Percentiles rank a stretch among this genome's conserved stretches.
Evolutionary conservation across 1,140 invertebrate genomes (phyloP).

Genomic region (Sitobion miscanthi): DNA sequence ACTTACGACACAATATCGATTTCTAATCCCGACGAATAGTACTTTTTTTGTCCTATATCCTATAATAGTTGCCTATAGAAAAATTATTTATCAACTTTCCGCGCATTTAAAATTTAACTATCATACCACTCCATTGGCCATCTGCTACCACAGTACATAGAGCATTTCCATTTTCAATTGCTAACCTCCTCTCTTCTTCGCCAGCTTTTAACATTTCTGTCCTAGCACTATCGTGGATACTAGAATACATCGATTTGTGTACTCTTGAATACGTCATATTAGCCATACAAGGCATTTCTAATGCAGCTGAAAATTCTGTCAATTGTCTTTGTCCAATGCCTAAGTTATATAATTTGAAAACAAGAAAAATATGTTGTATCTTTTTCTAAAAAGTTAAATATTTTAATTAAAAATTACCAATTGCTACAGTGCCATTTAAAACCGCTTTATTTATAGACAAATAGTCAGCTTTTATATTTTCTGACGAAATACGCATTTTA

Average conservation of each 20-base stretch:
- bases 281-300: slow-evolving; percentile 38
- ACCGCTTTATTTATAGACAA: slow-evolving; percentile 15
- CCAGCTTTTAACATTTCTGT: slow-evolving; percentile 58
- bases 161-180: slow-evolving; percentile 36
- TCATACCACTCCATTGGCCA: slow-evolving; percentile 8
- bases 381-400: neutral
- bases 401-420: slow-evolving; percentile 12
- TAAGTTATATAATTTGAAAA: neutral
- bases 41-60: neutral
- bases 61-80: slow-evolving; percentile 24
- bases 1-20: slow-evolving; percentile 24
- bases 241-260: neutral
- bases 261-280: neutral
- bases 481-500: slow-evolving; percentile 1
- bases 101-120: too few relatives aligned
- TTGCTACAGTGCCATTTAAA: slow-evolving; percentile 7
- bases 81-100: neutral
- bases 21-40: slow-evolving; percentile 1
- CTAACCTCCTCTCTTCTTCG: slow-evolving; percentile 58
- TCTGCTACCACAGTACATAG: slow-evolving; percentile 37
- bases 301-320: neutral
- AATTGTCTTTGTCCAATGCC: slow-evolving; percentile 6
- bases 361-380: neutral
- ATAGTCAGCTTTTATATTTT: neutral
- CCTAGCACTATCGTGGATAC: slow-evolving; percentile 15